phyloP scores from a whole-genome alignment of 2,113 vertebrate genomes.

The Brachyhypopomus occidentalis region DNA sequence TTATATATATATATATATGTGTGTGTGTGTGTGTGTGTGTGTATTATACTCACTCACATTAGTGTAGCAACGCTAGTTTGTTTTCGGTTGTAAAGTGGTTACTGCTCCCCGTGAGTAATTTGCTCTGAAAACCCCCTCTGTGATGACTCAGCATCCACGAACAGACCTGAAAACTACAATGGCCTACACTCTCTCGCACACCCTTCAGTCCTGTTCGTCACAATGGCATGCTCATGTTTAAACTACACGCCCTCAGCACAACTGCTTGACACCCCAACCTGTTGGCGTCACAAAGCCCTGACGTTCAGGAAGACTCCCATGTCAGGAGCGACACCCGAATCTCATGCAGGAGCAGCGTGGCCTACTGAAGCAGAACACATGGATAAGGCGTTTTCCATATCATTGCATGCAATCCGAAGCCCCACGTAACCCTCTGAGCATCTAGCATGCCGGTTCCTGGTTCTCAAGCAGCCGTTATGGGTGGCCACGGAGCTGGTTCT shows the following conservation, averaged over 20 bases:
- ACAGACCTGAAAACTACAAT: background rate
- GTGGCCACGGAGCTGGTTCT: no score
- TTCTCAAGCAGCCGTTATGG: no score
- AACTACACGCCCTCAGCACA: background rate
- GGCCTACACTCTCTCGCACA: background rate
- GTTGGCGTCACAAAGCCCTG: background rate
- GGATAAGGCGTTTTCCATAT: no score
- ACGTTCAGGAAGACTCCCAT: no score
- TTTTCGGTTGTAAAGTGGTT: slow-evolving; percentile 42
- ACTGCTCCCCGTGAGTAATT: slow-evolving; percentile 29
- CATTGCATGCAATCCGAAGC: no score
- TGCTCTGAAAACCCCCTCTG: slow-evolving; percentile 21
- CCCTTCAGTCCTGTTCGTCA: background rate
- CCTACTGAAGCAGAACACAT: no score
- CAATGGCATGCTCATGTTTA: background rate
- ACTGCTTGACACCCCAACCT: background rate
- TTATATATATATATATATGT: slow-evolving; percentile 5
- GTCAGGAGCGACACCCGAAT: no score
- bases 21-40: background rate
- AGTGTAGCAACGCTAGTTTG: slow-evolving; percentile 33
- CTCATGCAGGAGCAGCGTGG: no score
- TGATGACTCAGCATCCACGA: background rate
- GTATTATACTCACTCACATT: slow-evolving; percentile 23
- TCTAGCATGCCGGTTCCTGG: no score
- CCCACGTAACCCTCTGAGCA: no score